Evolutionary conservation across 1,140 invertebrate genomes (phyloP).

Genomic region (Calephelis virginiensis): DNA sequence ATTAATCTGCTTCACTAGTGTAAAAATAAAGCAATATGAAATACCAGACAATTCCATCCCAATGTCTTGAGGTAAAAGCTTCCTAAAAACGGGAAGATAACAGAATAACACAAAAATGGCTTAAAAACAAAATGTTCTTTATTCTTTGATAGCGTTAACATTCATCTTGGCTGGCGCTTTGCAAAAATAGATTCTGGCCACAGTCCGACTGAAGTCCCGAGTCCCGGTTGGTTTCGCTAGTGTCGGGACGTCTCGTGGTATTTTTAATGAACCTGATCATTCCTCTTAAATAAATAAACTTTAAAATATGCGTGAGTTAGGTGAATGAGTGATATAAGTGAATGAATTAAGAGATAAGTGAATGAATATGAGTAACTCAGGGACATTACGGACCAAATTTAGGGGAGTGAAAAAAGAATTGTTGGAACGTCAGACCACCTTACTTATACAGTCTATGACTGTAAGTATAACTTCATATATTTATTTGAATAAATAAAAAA

Average conservation of each 20-base stretch:
- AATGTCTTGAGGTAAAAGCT: no score
- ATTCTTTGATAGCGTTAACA: conserved; percentile 59
- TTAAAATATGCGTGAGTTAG: neutral
- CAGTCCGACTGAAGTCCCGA: conserved; percentile 57
- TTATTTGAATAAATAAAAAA: neutral
- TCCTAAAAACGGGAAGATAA: no score
- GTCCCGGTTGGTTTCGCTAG: conserved; percentile 62
- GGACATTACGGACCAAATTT: conserved; percentile 80
- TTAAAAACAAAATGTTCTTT: conserved; percentile 37
- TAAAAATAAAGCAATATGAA: no score
- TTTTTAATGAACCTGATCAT: conserved; percentile 27
- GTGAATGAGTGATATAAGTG: conserved; percentile 19
- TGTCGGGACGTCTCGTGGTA: conserved; percentile 52
- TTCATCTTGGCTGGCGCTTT: conserved; percentile 63
- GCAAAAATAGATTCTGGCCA: conserved; percentile 78
- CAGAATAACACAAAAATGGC: neutral
- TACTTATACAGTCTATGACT: conserved; percentile 86
- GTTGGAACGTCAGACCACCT: conserved; percentile 83
- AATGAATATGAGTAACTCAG: conserved; percentile 64
- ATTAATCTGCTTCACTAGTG: no score
- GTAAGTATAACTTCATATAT: conserved; percentile 42
- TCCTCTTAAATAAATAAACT: conserved; percentile 5
- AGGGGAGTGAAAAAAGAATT: conserved; percentile 88
- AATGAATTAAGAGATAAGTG: conserved; percentile 21
- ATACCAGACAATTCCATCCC: no score